phyloP scores from a whole-genome alignment of 2,797 vertebrate species.

The Smutsia gigantea region DNA sequence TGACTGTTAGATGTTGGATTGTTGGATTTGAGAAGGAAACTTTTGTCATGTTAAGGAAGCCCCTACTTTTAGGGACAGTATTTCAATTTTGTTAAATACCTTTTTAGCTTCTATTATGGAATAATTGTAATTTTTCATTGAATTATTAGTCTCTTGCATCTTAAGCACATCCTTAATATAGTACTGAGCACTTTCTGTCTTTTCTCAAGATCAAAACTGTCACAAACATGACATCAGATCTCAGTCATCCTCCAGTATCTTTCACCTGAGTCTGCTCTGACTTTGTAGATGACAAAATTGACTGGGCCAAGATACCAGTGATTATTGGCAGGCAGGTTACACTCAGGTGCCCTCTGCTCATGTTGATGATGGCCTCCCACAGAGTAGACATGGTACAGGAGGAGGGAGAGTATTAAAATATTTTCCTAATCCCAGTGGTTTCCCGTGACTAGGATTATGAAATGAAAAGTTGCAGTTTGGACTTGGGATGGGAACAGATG shows the following conservation, averaged over 20 bases:
- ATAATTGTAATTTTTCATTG: not conserved
- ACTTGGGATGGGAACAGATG: not conserved
- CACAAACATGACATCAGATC: not conserved
- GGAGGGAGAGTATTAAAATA: not conserved
- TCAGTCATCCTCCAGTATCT: not conserved
- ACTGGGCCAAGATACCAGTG: not conserved
- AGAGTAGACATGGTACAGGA: not conserved
- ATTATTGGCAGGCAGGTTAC: not conserved
- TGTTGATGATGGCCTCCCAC: not conserved
- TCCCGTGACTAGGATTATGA: constrained; percentile 41
- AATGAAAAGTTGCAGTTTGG: not conserved
- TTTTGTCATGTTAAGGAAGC: not conserved
- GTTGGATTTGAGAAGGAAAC: not conserved
- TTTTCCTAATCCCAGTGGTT: constrained; percentile 9
- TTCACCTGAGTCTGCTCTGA: not conserved
- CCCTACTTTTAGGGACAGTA: not conserved
- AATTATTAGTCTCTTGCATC: not conserved
- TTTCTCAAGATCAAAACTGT: constrained; percentile 25
- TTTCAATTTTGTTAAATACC: constrained; percentile 20
- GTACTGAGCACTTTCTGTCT: not conserved
- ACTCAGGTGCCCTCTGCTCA: not conserved
- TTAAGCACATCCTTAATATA: not conserved
- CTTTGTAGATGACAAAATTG: not conserved
- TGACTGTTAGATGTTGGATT: not conserved
- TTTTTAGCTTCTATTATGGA: constrained; percentile 5